These are phyloP conservation scores for Meteorus sp. DNA, from an alignment of 1,140 invertebrate genomes.

Conservation along the genomic window DNA sequence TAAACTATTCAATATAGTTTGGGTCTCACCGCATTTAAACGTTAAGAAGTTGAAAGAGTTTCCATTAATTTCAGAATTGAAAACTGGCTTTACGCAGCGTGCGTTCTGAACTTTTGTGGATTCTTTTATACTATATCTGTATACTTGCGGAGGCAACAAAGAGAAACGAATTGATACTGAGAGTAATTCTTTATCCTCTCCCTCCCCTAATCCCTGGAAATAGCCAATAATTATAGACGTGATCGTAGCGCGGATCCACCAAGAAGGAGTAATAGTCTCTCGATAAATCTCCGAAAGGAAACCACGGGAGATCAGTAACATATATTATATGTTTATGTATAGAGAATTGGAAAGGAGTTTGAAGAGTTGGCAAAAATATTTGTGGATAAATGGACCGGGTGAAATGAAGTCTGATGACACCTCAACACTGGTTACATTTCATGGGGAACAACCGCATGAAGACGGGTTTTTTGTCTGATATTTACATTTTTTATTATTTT, in stretches of 20 bases:
- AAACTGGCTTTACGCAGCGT: constrained; percentile 27
- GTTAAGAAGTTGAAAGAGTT: not conserved
- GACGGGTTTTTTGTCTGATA: no score
- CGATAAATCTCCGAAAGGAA: constrained; percentile 20
- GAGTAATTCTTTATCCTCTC: constrained; percentile 22
- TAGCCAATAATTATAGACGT: constrained; percentile 32
- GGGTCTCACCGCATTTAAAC: no score
- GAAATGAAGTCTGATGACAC: no score
- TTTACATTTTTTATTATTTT: no score
- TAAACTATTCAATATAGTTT: no score
- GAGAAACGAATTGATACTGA: constrained; percentile 9
- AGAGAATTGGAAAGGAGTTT: no score
- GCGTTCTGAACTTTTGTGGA: constrained; percentile 4
- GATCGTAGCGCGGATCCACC: constrained; percentile 14
- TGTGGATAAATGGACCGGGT: not conserved
- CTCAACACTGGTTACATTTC: no score
- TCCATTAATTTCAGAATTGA: constrained; percentile 19
- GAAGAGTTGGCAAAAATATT: not conserved
- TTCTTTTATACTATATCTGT: not conserved
- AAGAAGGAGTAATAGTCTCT: constrained; percentile 18
- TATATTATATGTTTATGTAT: not conserved
- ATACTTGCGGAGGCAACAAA: not conserved
- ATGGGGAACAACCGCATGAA: no score
- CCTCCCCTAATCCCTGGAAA: constrained; percentile 27
- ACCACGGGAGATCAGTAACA: constrained; percentile 10